phyloP scores from a whole-genome alignment of 2,797 vertebrate species.

The Acanthurus tractus region DNA sequence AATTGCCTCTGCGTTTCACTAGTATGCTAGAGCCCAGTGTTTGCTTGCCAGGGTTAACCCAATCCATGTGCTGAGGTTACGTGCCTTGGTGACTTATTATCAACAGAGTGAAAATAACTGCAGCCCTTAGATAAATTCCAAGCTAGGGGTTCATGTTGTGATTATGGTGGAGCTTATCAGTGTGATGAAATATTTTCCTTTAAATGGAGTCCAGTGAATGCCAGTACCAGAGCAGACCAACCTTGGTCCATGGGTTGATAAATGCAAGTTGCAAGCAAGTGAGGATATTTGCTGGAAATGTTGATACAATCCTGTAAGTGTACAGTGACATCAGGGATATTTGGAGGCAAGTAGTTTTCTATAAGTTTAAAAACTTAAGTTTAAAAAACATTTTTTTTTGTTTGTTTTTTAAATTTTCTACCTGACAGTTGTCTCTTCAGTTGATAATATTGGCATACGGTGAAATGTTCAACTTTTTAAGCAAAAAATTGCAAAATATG shows the following conservation, averaged over 20 bases:
- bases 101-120: conserved; percentile 72
- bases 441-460: neutral
- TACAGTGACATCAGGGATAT: neutral
- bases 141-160: conserved; percentile 47
- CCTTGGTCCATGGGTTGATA: conserved; percentile 1
- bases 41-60: conserved; percentile 21
- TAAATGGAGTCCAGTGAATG: conserved; percentile 21
- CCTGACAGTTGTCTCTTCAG: neutral
- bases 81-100: conserved; percentile 59
- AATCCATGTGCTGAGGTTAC: conserved; percentile 20
- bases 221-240: neutral
- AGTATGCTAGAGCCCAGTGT: neutral
- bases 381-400: neutral
- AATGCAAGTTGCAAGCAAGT: conserved; percentile 28
- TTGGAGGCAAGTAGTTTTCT: neutral
- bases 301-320: conserved; percentile 25
- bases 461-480: neutral
- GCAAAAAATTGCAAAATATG: neutral
- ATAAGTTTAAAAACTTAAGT: too few species aligned
- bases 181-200: conserved; percentile 50
- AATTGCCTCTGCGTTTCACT: conserved; percentile 28
- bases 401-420: neutral
- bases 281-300: conserved; percentile 37
- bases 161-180: conserved; percentile 61
- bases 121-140: conserved; percentile 69